phyloP scores from a whole-genome alignment of 2,888 invertebrate genomes.

The Coenonympha arcania region DNA sequence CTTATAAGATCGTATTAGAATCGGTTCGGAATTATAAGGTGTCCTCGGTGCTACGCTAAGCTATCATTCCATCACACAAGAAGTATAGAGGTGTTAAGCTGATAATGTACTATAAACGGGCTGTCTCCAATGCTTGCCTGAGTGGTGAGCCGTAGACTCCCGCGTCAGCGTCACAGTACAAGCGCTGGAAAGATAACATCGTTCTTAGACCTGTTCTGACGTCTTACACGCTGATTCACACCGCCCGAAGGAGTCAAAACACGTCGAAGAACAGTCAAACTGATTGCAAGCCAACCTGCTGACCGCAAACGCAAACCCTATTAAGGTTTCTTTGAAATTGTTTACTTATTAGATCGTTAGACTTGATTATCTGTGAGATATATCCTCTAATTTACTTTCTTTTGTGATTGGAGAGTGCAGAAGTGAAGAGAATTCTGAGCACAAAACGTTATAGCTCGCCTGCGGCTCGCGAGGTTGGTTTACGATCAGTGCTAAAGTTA shows the following conservation, averaged over 20 bases:
- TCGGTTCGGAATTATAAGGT: slow-evolving; percentile 36
- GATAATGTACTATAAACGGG: slow-evolving; percentile 72
- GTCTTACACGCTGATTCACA: slow-evolving; percentile 39
- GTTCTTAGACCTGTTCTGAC: slow-evolving; percentile 69
- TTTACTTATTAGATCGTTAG: too few species aligned
- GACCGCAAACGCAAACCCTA: not conserved
- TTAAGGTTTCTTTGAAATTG: too few species aligned
- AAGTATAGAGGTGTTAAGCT: slow-evolving; percentile 65
- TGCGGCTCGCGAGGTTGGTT: not conserved
- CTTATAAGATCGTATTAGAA: slow-evolving; percentile 50
- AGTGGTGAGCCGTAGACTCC: slow-evolving; percentile 83
- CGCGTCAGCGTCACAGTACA: slow-evolving; percentile 81
- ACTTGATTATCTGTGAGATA: too few species aligned
- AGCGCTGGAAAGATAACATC: slow-evolving; percentile 82
- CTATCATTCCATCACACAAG: slow-evolving; percentile 71
- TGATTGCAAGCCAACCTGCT: not conserved
- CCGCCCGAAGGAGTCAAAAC: slow-evolving; percentile 48
- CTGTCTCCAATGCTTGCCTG: slow-evolving; percentile 81
- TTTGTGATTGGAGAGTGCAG: too few species aligned
- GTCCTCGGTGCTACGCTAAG: slow-evolving; percentile 60
- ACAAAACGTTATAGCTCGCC: not conserved
- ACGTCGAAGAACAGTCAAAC: slow-evolving; percentile 43
- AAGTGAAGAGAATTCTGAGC: not conserved
- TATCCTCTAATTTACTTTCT: too few species aligned
- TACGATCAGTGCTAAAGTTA: slow-evolving; percentile 37